Percentiles rank a stretch among this genome's conserved stretches.
Evolutionary conservation across 2,888 invertebrate genomes (phyloP).

Genomic region (Noctua pronuba): DNA sequence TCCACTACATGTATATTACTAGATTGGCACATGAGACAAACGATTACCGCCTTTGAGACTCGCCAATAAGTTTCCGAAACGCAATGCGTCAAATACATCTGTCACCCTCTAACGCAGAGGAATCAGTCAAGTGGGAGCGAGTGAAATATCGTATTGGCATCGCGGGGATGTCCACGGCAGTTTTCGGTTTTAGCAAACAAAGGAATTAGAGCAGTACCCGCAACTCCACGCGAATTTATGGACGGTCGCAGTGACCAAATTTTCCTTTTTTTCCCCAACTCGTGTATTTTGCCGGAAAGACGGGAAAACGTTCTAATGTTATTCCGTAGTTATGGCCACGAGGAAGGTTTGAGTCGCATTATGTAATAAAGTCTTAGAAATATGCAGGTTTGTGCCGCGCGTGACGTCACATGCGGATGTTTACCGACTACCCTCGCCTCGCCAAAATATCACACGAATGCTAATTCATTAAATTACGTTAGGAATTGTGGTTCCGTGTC

Average conservation of each 20-base stretch:
- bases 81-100: constrained; percentile 77
- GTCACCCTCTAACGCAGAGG: constrained; percentile 82
- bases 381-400: constrained; percentile 67
- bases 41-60: constrained; percentile 76
- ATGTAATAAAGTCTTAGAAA: constrained; percentile 74
- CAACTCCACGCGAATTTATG: constrained; percentile 84
- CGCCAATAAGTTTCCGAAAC: constrained; percentile 69
- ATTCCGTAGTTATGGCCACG: constrained; percentile 69
- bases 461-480: constrained; percentile 67
- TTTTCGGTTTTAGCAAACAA: constrained; percentile 88
- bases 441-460: constrained; percentile 66
- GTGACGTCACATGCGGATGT: constrained; percentile 61
- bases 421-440: constrained; percentile 63
- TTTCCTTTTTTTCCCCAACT: constrained; percentile 78
- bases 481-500: constrained; percentile 57
- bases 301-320: constrained; percentile 78
- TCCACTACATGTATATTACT: constrained; percentile 74
- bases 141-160: constrained; percentile 84
- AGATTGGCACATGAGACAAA: constrained; percentile 74
- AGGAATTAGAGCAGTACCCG: constrained; percentile 87
- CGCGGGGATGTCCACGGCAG: constrained; percentile 81
- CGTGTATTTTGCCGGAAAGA: constrained; percentile 74
- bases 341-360: constrained; percentile 71
- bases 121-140: constrained; percentile 85
- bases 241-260: constrained; percentile 84